A percentile compares a stretch with the other conserved stretches of the same genome.
Evolutionary conservation across 2,888 invertebrate species (phyloP).

Genomic region (Tolmerus cingulatus): DNA sequence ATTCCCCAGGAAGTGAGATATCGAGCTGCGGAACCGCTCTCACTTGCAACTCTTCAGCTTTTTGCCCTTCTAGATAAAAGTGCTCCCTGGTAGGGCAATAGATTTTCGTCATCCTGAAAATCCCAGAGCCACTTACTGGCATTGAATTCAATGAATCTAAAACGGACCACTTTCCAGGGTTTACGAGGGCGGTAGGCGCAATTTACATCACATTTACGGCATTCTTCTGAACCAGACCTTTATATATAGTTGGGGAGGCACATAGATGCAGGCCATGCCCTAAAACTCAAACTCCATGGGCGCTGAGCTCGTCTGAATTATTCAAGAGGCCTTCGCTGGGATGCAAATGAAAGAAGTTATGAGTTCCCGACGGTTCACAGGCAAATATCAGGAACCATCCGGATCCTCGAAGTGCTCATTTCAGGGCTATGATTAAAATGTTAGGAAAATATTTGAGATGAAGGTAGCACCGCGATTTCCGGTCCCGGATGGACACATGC

Average conservation of each 20-base stretch:
- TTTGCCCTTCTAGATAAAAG: not conserved
- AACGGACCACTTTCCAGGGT: not conserved
- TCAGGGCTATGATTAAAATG: not conserved
- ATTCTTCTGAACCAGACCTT: not conserved
- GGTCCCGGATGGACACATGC: not conserved
- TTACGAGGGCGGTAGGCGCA: not conserved
- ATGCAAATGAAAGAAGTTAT: not conserved
- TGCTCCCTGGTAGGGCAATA: not conserved
- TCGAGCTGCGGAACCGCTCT: not conserved
- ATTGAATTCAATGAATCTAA: slow-evolving; percentile 14
- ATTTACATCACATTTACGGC: not conserved
- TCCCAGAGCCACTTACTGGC: not conserved
- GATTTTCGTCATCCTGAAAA: slow-evolving; percentile 1
- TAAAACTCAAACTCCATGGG: not conserved
- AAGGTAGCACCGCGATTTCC: not conserved
- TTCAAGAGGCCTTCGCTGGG: not conserved
- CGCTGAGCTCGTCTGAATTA: not conserved
- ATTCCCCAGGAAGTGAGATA: not conserved
- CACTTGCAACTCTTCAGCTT: not conserved
- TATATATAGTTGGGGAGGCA: not conserved
- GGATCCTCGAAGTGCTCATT: not conserved
- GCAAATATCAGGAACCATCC: not conserved
- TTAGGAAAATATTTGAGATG: not conserved
- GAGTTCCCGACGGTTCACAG: not conserved
- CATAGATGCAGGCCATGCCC: not conserved